Conservation (phyloP, 2,888 invertebrate genomes). For the Metallyticus violacea region DNA sequence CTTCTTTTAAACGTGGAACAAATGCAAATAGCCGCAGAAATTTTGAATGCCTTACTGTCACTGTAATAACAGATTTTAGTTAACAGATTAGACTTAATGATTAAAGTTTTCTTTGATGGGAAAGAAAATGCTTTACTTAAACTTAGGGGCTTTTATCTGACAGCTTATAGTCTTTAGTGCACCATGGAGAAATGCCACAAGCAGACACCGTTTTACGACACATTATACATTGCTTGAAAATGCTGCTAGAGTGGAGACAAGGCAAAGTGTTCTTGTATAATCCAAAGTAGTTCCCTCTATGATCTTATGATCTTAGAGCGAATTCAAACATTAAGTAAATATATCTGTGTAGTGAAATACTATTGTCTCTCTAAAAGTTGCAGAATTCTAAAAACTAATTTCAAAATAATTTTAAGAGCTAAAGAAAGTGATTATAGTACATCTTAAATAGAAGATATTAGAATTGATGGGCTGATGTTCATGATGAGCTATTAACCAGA, state of each 20-base stretch:
- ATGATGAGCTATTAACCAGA: too few species aligned
- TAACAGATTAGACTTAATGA: not conserved
- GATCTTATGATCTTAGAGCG: too few species aligned
- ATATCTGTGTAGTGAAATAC: too few species aligned
- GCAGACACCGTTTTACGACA: not conserved
- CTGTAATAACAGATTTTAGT: not conserved
- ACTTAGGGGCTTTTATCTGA: not conserved
- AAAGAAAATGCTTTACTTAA: not conserved
- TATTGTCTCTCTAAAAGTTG: too few species aligned
- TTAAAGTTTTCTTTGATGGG: not conserved
- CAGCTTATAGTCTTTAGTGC: not conserved
- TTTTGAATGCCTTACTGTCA: not conserved
- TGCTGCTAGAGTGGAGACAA: not conserved
- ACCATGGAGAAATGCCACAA: not conserved
- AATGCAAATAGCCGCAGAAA: not conserved
- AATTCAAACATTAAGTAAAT: too few species aligned
- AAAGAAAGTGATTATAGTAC: too few species aligned
- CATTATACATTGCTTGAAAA: not conserved
- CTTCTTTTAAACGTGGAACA: not conserved
- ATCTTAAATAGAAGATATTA: too few species aligned
- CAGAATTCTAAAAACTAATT: too few species aligned
- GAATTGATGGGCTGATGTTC: too few species aligned
- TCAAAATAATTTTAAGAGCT: too few species aligned
- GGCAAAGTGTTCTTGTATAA: too few species aligned
- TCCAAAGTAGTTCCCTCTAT: too few species aligned